phyloP scores from a whole-genome alignment of 1,140 invertebrate species.

The Caenorhabditis brenneri region DNA sequence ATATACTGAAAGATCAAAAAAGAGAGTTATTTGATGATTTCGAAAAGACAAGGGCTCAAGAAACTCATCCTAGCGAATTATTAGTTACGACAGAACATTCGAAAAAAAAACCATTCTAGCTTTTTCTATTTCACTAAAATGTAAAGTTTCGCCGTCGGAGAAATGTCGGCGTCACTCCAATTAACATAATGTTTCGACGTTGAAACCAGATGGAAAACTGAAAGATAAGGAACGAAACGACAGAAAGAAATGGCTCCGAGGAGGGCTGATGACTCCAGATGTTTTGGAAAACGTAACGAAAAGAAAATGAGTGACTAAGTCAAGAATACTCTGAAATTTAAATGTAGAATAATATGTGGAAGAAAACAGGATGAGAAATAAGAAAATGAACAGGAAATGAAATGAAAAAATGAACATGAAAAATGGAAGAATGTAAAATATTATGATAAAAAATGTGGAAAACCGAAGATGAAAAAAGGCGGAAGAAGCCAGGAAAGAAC shows the following conservation, averaged over 20 bases:
- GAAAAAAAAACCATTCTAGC: background rate
- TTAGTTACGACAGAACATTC: background rate
- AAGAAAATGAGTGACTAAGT: background rate
- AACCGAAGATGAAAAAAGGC: background rate
- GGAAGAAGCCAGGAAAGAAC: background rate
- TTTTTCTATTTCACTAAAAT: background rate
- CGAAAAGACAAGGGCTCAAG: too few species aligned
- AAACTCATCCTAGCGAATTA: background rate
- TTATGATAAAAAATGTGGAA: background rate
- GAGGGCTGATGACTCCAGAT: conserved; percentile 17
- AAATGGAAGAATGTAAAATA: background rate
- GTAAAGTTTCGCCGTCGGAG: background rate
- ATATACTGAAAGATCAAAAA: too few species aligned
- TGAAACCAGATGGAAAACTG: conserved; percentile 14
- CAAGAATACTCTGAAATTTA: background rate
- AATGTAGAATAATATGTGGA: background rate
- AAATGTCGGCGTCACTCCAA: conserved; percentile 30
- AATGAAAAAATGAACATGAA: background rate
- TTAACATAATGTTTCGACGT: conserved; percentile 32
- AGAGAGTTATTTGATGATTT: too few species aligned
- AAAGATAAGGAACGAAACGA: background rate
- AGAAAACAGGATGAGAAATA: background rate
- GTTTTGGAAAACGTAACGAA: background rate
- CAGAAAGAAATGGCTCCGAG: background rate
- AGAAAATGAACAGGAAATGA: background rate